Evolutionary conservation across 2,113 vertebrate genomes (phyloP).

Genomic region (Heterotilapia buettikoferi): DNA sequence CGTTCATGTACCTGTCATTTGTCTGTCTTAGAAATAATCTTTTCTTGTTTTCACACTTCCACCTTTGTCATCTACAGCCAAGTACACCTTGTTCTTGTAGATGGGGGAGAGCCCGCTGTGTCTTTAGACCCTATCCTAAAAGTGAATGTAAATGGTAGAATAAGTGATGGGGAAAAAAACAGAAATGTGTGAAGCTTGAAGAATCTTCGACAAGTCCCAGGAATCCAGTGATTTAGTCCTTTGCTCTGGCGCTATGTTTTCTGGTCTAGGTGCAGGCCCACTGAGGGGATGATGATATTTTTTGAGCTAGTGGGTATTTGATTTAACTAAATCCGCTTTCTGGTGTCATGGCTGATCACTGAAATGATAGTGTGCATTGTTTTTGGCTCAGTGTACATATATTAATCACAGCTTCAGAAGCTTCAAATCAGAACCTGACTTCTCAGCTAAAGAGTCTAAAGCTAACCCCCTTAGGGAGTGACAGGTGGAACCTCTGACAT

Average conservation of each 20-base stretch:
- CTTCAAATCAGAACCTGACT: background rate
- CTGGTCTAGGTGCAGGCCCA: background rate
- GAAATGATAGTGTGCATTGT: background rate
- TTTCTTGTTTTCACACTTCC: background rate
- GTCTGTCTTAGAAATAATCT: background rate
- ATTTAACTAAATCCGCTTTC: background rate
- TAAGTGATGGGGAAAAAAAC: background rate
- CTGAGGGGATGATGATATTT: background rate
- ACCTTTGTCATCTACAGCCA: background rate
- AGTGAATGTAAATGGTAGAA: background rate
- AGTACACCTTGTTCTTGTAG: background rate
- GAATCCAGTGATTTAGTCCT: background rate
- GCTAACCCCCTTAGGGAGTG: rapidly evolving
- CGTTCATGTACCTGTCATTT: background rate
- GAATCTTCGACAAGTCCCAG: background rate
- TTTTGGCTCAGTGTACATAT: background rate
- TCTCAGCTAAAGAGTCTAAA: background rate
- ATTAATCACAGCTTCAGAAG: background rate
- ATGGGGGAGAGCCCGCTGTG: background rate
- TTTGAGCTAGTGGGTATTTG: background rate
- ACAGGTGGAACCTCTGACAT: background rate
- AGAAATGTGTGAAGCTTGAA: background rate
- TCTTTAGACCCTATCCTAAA: background rate
- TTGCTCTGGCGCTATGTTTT: background rate
- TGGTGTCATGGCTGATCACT: background rate